These are phyloP conservation scores for Amphimallon solstitiale DNA, from an alignment of 2,888 invertebrate species.

Conservation along the genomic window DNA sequence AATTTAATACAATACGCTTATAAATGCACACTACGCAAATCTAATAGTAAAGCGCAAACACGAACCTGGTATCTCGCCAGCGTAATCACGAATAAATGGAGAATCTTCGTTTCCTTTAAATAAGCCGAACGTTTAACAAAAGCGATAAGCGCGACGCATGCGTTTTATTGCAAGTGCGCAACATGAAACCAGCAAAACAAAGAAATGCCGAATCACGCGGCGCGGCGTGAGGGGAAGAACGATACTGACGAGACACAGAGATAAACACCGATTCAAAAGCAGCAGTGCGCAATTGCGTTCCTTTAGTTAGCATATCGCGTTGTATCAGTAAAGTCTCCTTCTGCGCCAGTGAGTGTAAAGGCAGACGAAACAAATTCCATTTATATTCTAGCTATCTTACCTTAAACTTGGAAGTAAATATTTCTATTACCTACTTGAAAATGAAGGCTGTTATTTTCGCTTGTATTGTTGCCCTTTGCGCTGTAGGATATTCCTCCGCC, in stretches of 20 bases:
- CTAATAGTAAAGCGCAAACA: slow-evolving; percentile 7
- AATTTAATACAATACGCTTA: neutral
- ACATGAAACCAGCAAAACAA: slow-evolving; percentile 45
- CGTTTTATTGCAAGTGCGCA: slow-evolving; percentile 43
- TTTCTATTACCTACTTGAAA: slow-evolving; percentile 32
- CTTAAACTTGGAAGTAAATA: slow-evolving; percentile 2
- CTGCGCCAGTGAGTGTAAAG: slow-evolving; percentile 95
- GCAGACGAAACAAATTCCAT: slow-evolving; percentile 61
- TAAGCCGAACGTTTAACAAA: slow-evolving; percentile 33
- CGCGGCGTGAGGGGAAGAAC: slow-evolving; percentile 26
- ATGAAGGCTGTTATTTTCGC: slow-evolving; percentile 70
- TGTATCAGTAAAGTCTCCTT: slow-evolving; percentile 71
- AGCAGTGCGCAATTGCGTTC: slow-evolving; percentile 26
- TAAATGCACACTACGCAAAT: neutral
- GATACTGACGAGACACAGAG: neutral
- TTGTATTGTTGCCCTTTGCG: slow-evolving; percentile 64
- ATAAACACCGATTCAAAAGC: slow-evolving; percentile 29
- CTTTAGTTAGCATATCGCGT: slow-evolving; percentile 42
- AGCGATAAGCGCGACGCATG: slow-evolving; percentile 39
- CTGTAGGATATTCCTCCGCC: slow-evolving; percentile 63
- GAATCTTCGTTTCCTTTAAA: slow-evolving; percentile 19
- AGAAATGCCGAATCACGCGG: slow-evolving; percentile 43
- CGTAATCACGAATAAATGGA: slow-evolving; percentile 61
- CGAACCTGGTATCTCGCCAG: slow-evolving; percentile 64
- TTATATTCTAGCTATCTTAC: neutral